These are phyloP conservation scores for Dendrocopos noguchii DNA, from an alignment of 2,113 vertebrate species.

Conservation along the genomic window DNA sequence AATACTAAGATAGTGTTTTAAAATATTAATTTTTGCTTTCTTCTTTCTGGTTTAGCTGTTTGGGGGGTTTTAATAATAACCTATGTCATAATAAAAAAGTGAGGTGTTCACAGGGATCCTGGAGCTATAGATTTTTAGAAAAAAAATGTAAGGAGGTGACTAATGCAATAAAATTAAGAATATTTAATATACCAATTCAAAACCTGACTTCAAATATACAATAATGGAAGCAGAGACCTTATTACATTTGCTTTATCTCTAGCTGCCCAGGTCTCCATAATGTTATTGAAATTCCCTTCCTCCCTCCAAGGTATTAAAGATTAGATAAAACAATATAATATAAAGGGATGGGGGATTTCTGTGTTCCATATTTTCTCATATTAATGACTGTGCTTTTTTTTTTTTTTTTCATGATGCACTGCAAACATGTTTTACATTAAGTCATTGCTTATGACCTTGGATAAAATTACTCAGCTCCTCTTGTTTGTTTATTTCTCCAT, in stretches of 20 bases:
- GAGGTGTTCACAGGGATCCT: not conserved
- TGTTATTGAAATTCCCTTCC: not conserved
- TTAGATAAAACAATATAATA: not conserved
- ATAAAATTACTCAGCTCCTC: not conserved
- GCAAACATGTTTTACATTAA: not conserved
- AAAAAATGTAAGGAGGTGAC: not conserved
- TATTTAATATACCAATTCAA: not conserved
- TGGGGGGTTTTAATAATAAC: not conserved
- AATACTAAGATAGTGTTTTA: not conserved
- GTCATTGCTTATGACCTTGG: slow-evolving; percentile 16
- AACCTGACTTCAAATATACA: not conserved
- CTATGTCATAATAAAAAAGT: not conserved
- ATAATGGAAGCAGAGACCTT: not conserved
- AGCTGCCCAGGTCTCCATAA: not conserved
- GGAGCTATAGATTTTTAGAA: not conserved
- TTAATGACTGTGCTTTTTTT: not conserved
- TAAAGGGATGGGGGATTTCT: not conserved
- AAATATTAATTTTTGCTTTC: not conserved
- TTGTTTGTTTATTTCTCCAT: not conserved
- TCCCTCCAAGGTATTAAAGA: accelerated
- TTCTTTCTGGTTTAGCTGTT: not conserved
- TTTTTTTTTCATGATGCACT: not conserved
- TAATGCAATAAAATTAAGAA: not conserved
- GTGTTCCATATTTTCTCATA: not conserved
- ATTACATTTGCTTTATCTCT: not conserved